A percentile compares a stretch with the other conserved stretches of the same genome.
These are phyloP conservation scores for Parotocinclus haroldoi DNA, from an alignment of 2,797 vertebrate genomes.

Conservation along the genomic window DNA sequence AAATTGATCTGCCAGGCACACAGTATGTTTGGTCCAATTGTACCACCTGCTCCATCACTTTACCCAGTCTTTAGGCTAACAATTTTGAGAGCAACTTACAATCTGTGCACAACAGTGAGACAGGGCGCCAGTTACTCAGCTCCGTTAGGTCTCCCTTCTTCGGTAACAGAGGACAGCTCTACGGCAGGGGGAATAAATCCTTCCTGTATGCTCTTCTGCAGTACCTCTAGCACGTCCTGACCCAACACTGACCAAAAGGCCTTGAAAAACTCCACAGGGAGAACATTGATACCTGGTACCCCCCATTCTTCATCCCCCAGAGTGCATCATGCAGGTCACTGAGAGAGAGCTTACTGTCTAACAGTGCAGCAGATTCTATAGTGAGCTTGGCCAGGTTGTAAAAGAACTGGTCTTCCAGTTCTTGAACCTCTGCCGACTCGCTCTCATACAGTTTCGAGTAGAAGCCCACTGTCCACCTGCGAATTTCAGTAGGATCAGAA, in stretches of 20 bases:
- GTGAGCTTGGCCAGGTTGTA: too few species aligned
- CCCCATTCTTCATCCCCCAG: background rate
- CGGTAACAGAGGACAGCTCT: too few species aligned
- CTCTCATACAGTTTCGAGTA: too few species aligned
- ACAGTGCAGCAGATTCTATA: too few species aligned
- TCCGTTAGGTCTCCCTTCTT: too few species aligned
- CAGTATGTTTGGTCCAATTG: conserved; percentile 18
- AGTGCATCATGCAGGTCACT: background rate
- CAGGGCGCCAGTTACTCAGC: background rate
- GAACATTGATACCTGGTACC: background rate
- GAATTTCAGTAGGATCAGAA: too few species aligned
- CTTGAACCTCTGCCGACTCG: too few species aligned
- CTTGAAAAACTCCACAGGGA: too few species aligned
- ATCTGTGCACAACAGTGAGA: conserved; percentile 19
- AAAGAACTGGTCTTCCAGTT: too few species aligned
- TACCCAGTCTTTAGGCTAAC: background rate
- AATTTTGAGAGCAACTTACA: conserved; percentile 14
- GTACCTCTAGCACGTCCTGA: background rate
- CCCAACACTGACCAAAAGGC: background rate
- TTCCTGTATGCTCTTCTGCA: background rate
- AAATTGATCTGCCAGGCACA: conserved; percentile 1
- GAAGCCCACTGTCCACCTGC: too few species aligned
- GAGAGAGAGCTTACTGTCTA: too few species aligned
- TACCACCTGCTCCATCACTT: conserved; percentile 15
- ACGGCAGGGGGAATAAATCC: conserved; percentile 18